Percentiles rank a stretch among this genome's conserved stretches.
Conservation (phyloP, 2,888 invertebrate genomes). For the Apoda limacodes region DNA sequence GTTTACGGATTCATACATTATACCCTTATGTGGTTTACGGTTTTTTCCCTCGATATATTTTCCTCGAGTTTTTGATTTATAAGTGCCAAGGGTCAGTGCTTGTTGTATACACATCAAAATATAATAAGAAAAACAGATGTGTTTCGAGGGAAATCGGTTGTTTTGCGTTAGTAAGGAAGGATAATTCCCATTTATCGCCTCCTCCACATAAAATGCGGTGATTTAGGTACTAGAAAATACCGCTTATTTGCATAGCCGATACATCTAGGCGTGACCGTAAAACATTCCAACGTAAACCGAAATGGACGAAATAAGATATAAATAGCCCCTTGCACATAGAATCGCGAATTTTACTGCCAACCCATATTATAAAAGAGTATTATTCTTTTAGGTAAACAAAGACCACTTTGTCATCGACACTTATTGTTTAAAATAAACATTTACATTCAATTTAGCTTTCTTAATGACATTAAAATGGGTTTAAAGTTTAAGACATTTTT, state of each 20-base stretch:
- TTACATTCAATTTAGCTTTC: too few relatives aligned
- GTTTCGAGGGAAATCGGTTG: slow-evolving; percentile 36
- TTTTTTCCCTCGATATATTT: slow-evolving; percentile 36
- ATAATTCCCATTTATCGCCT: slow-evolving; percentile 36
- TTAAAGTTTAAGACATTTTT: too few relatives aligned
- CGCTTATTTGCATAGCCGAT: slow-evolving; percentile 55
- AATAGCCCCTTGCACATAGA: slow-evolving; percentile 41
- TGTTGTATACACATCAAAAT: slow-evolving; percentile 31
- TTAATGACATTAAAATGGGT: too few relatives aligned
- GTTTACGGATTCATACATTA: slow-evolving; percentile 51
- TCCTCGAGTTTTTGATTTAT: slow-evolving; percentile 46
- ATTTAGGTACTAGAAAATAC: slow-evolving; percentile 51
- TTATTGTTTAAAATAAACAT: too few relatives aligned
- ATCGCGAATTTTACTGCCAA: slow-evolving; percentile 48
- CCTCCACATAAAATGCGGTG: slow-evolving; percentile 38
- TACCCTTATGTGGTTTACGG: too few relatives aligned
- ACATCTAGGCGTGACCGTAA: slow-evolving; percentile 40
- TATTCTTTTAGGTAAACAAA: too few relatives aligned
- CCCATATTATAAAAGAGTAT: too few relatives aligned
- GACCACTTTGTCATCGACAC: too few relatives aligned
- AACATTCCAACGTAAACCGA: slow-evolving; percentile 46
- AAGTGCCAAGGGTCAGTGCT: slow-evolving; percentile 26
- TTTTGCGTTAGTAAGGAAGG: slow-evolving; percentile 38
- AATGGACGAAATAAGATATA: slow-evolving; percentile 53
- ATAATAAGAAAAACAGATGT: slow-evolving; percentile 35